A percentile compares a stretch with the other conserved stretches of the same genome.
Evolutionary conservation across 2,797 vertebrate genomes (phyloP).

Genomic region (Acanthiza pusilla): DNA sequence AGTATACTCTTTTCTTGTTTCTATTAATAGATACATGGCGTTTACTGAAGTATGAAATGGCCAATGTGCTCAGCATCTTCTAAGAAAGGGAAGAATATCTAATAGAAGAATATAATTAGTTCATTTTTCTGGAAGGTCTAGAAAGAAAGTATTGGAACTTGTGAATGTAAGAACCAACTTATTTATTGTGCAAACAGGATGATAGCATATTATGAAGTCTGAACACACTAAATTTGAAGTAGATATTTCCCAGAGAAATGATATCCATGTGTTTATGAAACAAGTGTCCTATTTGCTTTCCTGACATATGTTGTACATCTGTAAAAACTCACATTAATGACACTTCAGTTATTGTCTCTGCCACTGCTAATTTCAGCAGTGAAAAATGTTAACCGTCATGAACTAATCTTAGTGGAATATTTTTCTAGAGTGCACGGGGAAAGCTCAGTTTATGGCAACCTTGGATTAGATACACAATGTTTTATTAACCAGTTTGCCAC

Average conservation of each 20-base stretch:
- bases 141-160: not conserved
- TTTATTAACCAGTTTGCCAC: not conserved
- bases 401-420: not conserved
- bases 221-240: not conserved
- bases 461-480: not conserved
- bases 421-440: rapidly evolving
- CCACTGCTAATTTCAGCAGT: not conserved
- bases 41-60: not conserved
- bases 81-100: not conserved
- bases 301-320: not conserved
- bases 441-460: not conserved
- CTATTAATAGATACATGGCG: not conserved
- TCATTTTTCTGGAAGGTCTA: not conserved
- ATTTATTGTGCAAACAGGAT: not conserved
- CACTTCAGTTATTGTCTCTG: not conserved
- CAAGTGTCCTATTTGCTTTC: not conserved
- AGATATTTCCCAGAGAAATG: not conserved
- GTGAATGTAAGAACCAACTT: not conserved
- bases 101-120: not conserved
- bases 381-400: not conserved
- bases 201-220: not conserved
- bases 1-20: not conserved
- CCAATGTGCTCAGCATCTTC: not conserved
- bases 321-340: not conserved
- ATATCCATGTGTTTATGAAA: not conserved